Base-by-base conservation (phyloP, 2,797 vertebrate species). In the Phylloscopus collybita region DNA sequence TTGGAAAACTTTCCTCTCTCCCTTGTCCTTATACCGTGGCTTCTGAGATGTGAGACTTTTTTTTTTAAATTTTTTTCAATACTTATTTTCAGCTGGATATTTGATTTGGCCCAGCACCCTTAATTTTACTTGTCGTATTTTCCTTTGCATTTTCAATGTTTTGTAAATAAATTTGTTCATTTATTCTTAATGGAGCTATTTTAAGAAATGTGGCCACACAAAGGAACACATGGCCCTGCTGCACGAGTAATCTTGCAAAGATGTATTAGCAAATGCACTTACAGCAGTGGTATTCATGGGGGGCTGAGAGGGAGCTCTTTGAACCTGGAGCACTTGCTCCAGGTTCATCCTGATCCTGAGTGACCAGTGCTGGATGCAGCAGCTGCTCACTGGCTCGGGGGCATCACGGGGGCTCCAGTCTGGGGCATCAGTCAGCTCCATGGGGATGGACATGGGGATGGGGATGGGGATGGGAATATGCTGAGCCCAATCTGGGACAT, bases 341-440 rank as follows among this genome's bases (percentile, higher is more conserved):
- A 40, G 38, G 38, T 40, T 40, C 38, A 40, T 6, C 22, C 56
- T 59, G 27, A 6, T 64, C 34, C 71, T 7, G 49, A 85, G 59
- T 36, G 66, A 60, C 0, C 3, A 72, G 21, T 51, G 62, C 20
- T 49, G 19, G 20, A 51, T 42, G 42, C 62, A 83, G 23, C 15
- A 54, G 49, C 30, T 65, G 22, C 32, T 86, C 0, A 0, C 40
- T 40, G 79, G n/a, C 30, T 16, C 13, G 22, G 29, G 13, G 21
- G 3, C 34, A n/a, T 34, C 38, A 10, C 0, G 1, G 6, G 11
- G 2, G 1, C 30, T 64, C 13, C 67, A 82, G 6, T 30, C 21
- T 60, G 50, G 16, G 36, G 7, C 16, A 51, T 16, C 1, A 3
- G 32, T 10, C 36, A 60, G n/a, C 19, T 60, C 44, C 7, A 1